Percentiles rank a stretch among this genome's conserved stretches.
phyloP scores from a whole-genome alignment of 2,888 invertebrate species.

The Apomyelois bistriatella region DNA sequence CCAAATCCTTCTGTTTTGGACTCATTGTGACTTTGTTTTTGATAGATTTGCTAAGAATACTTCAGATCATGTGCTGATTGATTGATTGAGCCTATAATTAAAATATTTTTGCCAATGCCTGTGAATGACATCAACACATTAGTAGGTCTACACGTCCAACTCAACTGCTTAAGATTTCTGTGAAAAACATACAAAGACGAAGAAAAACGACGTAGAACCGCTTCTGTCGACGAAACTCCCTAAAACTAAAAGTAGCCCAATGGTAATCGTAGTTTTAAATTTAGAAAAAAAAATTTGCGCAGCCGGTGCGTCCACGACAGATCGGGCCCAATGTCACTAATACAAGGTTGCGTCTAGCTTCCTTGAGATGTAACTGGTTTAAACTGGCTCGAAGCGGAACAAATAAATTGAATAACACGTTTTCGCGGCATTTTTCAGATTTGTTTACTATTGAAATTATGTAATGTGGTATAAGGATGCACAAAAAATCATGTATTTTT shows the following conservation, averaged over 20 bases:
- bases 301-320: background rate
- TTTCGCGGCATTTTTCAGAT: background rate
- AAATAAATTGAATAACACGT: background rate
- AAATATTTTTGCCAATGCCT: no score
- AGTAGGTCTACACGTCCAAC: no score
- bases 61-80: no score
- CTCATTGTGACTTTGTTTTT: no score
- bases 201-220: no score
- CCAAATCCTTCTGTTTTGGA: no score
- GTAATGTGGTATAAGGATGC: background rate
- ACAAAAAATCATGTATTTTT: background rate
- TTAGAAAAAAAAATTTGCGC: slow-evolving; percentile 5
- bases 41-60: no score
- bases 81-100: no score
- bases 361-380: slow-evolving; percentile 14
- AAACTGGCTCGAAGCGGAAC: background rate
- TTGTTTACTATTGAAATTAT: background rate
- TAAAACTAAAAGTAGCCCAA: background rate
- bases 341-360: slow-evolving; percentile 12
- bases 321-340: slow-evolving; percentile 1
- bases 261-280: background rate
- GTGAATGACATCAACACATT: no score
- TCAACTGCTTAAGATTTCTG: no score
- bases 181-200: no score
- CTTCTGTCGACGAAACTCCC: background rate